A percentile compares a stretch with the other conserved stretches of the same genome.
Evolutionary conservation across 2,797 vertebrate species (phyloP).

Genomic region (Sciurus carolinensis): DNA sequence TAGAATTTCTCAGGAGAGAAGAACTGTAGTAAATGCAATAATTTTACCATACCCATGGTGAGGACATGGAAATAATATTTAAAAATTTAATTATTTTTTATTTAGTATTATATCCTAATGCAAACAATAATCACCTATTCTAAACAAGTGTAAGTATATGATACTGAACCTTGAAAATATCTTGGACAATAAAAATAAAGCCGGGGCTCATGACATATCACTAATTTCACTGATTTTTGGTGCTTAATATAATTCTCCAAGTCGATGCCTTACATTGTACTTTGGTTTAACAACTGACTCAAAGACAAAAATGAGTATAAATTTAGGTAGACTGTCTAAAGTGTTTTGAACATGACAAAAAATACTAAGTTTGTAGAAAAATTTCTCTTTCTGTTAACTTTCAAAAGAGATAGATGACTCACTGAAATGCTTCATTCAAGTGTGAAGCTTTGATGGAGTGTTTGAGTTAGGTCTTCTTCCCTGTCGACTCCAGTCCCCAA

Average conservation of each 20-base stretch:
- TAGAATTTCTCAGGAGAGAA: neutral
- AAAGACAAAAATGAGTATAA: slow-evolving; percentile 55
- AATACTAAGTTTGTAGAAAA: slow-evolving; percentile 49
- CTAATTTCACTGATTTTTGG: slow-evolving; percentile 42
- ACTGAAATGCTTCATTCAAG: slow-evolving; percentile 32
- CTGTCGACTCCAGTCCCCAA: neutral
- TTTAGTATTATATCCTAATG: neutral
- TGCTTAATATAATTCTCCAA: neutral
- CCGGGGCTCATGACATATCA: neutral
- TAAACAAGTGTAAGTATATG: neutral
- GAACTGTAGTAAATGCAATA: neutral
- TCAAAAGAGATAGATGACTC: slow-evolving; percentile 64
- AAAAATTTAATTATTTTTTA: neutral
- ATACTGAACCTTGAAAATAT: neutral
- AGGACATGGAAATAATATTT: neutral
- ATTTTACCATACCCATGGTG: neutral
- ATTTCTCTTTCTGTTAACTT: slow-evolving; percentile 63
- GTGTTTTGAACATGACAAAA: slow-evolving; percentile 11
- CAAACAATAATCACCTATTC: neutral
- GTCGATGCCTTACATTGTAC: neutral
- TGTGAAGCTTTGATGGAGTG: slow-evolving; percentile 23
- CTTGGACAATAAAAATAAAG: slow-evolving; percentile 8
- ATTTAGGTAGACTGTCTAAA: slow-evolving; percentile 16
- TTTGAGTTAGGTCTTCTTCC: neutral
- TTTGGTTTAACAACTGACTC: slow-evolving; percentile 57